These are phyloP conservation scores for Carposina sasakii DNA, from an alignment of 1,140 invertebrate species.

Conservation along the genomic window DNA sequence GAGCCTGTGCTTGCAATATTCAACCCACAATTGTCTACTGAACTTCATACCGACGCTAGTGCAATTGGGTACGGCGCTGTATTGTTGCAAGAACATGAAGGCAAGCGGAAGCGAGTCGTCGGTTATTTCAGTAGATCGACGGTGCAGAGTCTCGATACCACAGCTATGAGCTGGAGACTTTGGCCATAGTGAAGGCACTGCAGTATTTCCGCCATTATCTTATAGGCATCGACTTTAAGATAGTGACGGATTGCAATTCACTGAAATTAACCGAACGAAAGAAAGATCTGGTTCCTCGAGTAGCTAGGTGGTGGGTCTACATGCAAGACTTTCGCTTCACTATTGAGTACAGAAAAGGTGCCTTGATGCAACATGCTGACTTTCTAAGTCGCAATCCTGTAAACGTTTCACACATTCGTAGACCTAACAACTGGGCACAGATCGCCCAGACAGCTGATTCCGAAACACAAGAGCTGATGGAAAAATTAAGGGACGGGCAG, in stretches of 20 bases:
- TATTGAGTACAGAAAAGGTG: constrained; percentile 6
- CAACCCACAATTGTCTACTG: constrained; percentile 32
- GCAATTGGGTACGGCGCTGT: constrained; percentile 27
- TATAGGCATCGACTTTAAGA: no score
- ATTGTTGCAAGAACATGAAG: constrained; percentile 21
- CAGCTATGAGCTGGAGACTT: constrained; percentile 37
- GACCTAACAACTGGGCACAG: constrained; percentile 4
- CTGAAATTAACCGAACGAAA: constrained; percentile 30
- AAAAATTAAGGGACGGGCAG: constrained; percentile 1
- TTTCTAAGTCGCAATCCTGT: constrained; percentile 5
- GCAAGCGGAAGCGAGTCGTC: constrained; percentile 25
- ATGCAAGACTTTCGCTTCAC: constrained; percentile 23
- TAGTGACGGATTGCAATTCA: constrained; percentile 50
- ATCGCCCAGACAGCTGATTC: constrained; percentile 3
- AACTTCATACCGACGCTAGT: constrained; percentile 38
- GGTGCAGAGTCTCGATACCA: constrained; percentile 32
- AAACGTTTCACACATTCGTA: background rate
- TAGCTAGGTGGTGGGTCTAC: constrained; percentile 42
- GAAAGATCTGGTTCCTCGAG: no score
- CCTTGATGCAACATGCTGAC: constrained; percentile 3
- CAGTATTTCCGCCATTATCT: no score
- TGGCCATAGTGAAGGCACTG: no score
- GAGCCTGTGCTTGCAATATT: constrained; percentile 25
- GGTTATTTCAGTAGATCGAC: constrained; percentile 15
- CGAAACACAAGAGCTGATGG: constrained; percentile 1